Evolutionary conservation across 2,888 invertebrate genomes (phyloP).

Genomic region (Celastrina argiolus): DNA sequence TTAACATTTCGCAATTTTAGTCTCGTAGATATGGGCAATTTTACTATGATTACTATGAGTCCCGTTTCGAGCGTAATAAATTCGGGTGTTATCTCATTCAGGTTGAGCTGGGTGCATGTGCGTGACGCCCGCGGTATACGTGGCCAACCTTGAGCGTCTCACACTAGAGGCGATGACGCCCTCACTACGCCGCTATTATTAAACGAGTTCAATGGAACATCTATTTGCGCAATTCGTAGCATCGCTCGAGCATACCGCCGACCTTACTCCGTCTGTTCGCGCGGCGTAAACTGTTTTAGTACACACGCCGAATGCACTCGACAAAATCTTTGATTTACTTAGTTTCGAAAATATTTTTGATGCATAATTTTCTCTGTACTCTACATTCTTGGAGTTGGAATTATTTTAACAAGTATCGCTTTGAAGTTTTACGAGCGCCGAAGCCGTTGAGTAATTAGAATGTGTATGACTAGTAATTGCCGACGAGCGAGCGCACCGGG

Average conservation of each 20-base stretch:
- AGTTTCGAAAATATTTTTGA: not conserved
- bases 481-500: slow-evolving; percentile 31
- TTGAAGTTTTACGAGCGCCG: not conserved
- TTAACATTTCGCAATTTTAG: too few species aligned
- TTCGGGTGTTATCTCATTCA: slow-evolving; percentile 40
- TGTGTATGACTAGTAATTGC: slow-evolving; percentile 21
- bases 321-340: too few species aligned
- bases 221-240: slow-evolving; percentile 76
- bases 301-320: slow-evolving; percentile 1
- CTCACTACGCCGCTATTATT: slow-evolving; percentile 73
- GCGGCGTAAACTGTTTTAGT: slow-evolving; percentile 32
- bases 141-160: slow-evolving; percentile 58
- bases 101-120: slow-evolving; percentile 46
- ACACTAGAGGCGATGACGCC: slow-evolving; percentile 54
- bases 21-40: not conserved
- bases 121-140: slow-evolving; percentile 42
- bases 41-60: slow-evolving; percentile 8
- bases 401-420: not conserved
- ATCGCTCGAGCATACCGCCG: slow-evolving; percentile 66
- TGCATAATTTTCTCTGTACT: not conserved
- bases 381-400: not conserved
- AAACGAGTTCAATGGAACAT: slow-evolving; percentile 78
- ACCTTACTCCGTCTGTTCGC: slow-evolving; percentile 58
- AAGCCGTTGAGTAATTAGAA: slow-evolving; percentile 26
- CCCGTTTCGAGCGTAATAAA: not conserved